phyloP scores from a whole-genome alignment of 2,113 vertebrate genomes.

The Myotis davidii region DNA sequence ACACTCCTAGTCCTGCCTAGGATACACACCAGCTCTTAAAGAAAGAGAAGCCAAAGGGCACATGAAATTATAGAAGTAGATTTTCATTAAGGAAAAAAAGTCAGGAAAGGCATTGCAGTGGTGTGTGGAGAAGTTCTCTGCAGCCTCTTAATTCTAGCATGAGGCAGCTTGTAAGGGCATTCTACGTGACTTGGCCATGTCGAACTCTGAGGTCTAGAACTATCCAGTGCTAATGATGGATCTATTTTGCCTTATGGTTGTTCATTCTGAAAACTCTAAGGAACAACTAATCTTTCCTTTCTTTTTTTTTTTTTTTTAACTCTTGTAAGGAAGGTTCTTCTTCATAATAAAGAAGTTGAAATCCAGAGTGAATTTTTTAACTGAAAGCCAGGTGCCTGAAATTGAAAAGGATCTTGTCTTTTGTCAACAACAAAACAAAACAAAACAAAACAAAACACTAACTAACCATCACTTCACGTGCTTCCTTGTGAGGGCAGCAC shows the following conservation, averaged over 20 bases:
- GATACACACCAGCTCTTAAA: not conserved
- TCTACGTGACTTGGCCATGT: not conserved
- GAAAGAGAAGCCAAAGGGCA: not conserved
- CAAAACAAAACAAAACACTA: not conserved
- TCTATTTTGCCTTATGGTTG: not conserved
- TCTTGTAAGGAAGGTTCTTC: not conserved
- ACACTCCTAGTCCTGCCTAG: not conserved
- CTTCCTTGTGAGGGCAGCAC: not conserved
- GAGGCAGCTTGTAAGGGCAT: not conserved
- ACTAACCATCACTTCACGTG: not conserved
- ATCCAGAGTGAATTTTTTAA: not conserved
- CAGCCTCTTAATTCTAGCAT: not conserved
- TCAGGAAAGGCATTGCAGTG: not conserved
- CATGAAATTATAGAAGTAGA: not conserved
- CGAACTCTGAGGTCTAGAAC: not conserved
- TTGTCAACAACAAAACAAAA: not conserved
- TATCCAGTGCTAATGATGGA: not conserved
- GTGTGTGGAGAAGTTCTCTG: not conserved
- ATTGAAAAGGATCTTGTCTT: not conserved
- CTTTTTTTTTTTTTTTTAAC: no score
- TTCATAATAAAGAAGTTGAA: not conserved
- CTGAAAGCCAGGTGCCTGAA: not conserved
- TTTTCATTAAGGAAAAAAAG: conserved; percentile 8
- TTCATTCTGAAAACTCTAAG: conserved; percentile 18
- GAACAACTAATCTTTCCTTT: no score